A percentile compares a stretch with the other conserved stretches of the same genome.
Conservation (phyloP, 2,888 invertebrate genomes). For the Ctena decussata region DNA sequence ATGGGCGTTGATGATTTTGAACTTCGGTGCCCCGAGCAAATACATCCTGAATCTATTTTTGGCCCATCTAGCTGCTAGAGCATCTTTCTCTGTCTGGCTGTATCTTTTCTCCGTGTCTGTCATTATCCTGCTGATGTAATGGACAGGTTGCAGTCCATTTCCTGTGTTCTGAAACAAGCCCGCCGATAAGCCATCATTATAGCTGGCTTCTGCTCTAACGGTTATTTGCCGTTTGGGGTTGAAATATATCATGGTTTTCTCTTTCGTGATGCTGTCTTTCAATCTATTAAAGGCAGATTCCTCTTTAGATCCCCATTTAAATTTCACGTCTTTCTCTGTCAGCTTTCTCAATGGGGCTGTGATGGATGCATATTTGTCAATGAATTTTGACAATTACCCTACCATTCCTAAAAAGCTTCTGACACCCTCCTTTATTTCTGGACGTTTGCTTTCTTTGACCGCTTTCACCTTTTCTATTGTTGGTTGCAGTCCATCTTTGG, state of each 20-base stretch:
- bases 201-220: conserved; percentile 7
- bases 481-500: conserved; percentile 17
- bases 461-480: conserved; percentile 3
- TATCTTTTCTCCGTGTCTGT: too few relatives aligned
- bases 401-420: neutral
- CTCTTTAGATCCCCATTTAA: neutral
- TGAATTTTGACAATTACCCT: conserved; percentile 18
- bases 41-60: conserved; percentile 35
- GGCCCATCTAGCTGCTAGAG: conserved; percentile 23
- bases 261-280: conserved; percentile 17
- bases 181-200: conserved; percentile 10
- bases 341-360: neutral
- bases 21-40: conserved; percentile 36
- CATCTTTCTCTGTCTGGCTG: conserved; percentile 32
- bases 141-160: too few relatives aligned
- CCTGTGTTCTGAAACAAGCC: too few relatives aligned
- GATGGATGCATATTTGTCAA: too few relatives aligned
- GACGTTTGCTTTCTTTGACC: conserved; percentile 15
- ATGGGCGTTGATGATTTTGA: conserved; percentile 38
- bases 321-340: neutral
- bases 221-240: neutral
- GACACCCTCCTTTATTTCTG: conserved; percentile 17
- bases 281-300: too few relatives aligned
- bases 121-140: conserved; percentile 39
- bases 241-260: conserved; percentile 10